A percentile compares a stretch with the other conserved stretches of the same genome.
phyloP scores from a whole-genome alignment of 2,113 vertebrate genomes.

The Theropithecus gelada region DNA sequence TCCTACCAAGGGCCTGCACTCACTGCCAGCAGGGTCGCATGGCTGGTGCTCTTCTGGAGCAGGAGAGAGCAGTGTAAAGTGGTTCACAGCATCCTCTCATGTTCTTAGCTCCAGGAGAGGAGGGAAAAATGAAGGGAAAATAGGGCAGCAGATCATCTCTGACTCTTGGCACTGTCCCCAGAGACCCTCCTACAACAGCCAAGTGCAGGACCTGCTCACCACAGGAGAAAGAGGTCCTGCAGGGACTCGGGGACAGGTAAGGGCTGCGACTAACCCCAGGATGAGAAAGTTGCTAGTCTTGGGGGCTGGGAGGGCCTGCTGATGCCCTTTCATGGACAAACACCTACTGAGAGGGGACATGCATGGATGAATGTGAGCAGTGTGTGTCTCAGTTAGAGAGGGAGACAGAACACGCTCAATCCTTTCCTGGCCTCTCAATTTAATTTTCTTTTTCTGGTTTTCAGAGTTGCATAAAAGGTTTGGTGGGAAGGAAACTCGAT shows the following conservation, averaged over 20 bases:
- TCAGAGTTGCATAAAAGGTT: neutral
- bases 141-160: neutral
- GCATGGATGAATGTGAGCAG: neutral
- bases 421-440: neutral
- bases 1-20: neutral
- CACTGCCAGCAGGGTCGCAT: rapidly evolving
- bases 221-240: neutral
- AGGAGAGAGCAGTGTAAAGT: neutral
- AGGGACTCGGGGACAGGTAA: rapidly evolving
- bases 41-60: neutral
- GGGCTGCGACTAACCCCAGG: neutral
- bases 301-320: neutral
- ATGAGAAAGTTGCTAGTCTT: neutral
- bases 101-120: neutral
- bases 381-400: neutral
- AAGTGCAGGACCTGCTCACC: neutral
- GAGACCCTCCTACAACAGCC: neutral
- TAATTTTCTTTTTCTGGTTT: neutral
- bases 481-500: neutral
- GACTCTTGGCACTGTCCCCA: neutral
- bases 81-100: neutral
- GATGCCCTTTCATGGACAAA: neutral
- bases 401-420: neutral
- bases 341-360: neutral
- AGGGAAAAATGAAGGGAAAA: neutral